phyloP scores from a whole-genome alignment of 2,113 vertebrate genomes.

The Protomyctophum bolini region DNA sequence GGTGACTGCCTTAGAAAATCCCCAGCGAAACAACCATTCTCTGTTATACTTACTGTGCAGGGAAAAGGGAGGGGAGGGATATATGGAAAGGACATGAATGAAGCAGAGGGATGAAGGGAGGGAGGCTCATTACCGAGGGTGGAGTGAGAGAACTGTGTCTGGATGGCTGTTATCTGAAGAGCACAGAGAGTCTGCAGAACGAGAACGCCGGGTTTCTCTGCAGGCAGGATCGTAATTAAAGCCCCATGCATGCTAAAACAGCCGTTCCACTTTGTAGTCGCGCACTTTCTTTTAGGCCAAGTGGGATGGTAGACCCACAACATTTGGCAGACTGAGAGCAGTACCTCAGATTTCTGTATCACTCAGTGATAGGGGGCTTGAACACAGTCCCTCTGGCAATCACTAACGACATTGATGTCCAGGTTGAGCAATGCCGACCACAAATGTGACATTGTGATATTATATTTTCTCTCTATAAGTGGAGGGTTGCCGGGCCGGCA shows the following conservation, averaged over 20 bases:
- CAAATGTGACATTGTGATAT: slow-evolving; percentile 23
- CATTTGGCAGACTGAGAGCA: slow-evolving; percentile 26
- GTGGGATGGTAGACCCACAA: slow-evolving; percentile 14
- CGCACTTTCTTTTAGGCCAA: slow-evolving; percentile 13
- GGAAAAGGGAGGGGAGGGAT: slow-evolving; percentile 25
- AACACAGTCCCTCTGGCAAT: slow-evolving; percentile 10
- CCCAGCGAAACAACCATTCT: slow-evolving; percentile 41
- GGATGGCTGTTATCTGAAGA: slow-evolving; percentile 46
- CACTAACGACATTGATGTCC: slow-evolving; percentile 16
- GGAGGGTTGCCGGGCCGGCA: slow-evolving; percentile 7
- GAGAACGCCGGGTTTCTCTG: slow-evolving; percentile 23
- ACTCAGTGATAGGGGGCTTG: neutral
- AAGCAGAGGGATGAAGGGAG: neutral
- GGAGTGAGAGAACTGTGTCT: slow-evolving; percentile 38
- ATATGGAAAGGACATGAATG: slow-evolving; percentile 12
- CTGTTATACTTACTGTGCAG: slow-evolving; percentile 32
- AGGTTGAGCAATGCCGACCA: slow-evolving; percentile 28
- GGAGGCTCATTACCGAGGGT: slow-evolving; percentile 47
- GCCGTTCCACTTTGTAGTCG: neutral
- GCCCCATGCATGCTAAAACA: slow-evolving; percentile 10
- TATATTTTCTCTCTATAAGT: slow-evolving; percentile 22
- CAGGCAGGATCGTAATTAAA: slow-evolving; percentile 52
- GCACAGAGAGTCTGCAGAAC: slow-evolving; percentile 49
- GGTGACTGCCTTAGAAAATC: slow-evolving; percentile 23
- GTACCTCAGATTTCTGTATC: slow-evolving; percentile 28